Evolutionary conservation across 2,888 invertebrate species (phyloP).

Genomic region (Ryuthela nishihirai): DNA sequence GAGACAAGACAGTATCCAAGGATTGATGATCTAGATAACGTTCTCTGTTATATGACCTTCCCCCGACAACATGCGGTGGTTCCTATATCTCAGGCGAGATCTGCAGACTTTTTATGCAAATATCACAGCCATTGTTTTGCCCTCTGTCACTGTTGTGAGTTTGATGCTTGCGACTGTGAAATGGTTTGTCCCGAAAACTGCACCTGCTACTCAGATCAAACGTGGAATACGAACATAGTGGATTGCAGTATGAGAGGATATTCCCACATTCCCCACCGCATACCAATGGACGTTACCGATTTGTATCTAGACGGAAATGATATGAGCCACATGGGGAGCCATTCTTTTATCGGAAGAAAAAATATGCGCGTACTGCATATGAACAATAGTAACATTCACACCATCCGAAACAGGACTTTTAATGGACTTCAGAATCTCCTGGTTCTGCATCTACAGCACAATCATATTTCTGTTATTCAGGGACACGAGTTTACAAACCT

Average conservation of each 20-base stretch:
- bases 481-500: conserved; percentile 78
- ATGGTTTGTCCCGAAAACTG: conserved; percentile 85
- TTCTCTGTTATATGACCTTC: conserved; percentile 75
- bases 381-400: conserved; percentile 72
- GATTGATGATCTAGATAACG: conserved; percentile 75
- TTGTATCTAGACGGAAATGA: conserved; percentile 80
- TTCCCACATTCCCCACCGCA: conserved; percentile 63
- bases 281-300: conserved; percentile 86
- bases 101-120: conserved; percentile 78
- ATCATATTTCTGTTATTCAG: conserved; percentile 64
- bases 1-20: conserved; percentile 69
- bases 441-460: conserved; percentile 69
- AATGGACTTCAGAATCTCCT: conserved; percentile 73
- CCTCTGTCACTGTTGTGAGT: conserved; percentile 84
- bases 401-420: conserved; percentile 75
- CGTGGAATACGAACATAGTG: conserved; percentile 80
- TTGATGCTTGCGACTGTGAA: conserved; percentile 87
- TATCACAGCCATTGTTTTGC: conserved; percentile 82
- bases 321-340: conserved; percentile 68
- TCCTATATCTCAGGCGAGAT: conserved; percentile 72
- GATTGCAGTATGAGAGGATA: conserved; percentile 67
- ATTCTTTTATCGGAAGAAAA: conserved; percentile 80
- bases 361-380: conserved; percentile 69
- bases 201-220: conserved; percentile 82
- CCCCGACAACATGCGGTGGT: conserved; percentile 68